Conservation (phyloP, 2,113 vertebrate species). For the Colaptes auratus region DNA sequence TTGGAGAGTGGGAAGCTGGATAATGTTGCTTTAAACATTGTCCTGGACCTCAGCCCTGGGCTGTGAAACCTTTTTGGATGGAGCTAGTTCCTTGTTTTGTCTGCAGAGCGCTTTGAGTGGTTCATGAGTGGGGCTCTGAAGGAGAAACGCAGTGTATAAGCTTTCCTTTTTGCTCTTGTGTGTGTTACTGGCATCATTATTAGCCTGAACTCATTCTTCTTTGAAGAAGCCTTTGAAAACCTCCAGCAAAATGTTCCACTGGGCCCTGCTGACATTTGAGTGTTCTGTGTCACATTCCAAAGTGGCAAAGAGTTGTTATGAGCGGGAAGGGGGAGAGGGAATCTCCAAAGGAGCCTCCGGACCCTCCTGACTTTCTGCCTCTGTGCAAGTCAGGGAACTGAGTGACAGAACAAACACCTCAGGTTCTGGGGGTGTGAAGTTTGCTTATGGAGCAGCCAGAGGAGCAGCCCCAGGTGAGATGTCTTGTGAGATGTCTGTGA, state of each 20-base stretch:
- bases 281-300: not conserved
- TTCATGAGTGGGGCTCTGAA: not conserved
- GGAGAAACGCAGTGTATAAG: not conserved
- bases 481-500: not conserved
- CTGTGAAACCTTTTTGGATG: not conserved
- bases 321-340: not conserved
- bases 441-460: not conserved
- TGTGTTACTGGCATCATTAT: not conserved
- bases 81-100: not conserved
- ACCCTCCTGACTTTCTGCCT: not conserved
- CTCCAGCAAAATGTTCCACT: not conserved
- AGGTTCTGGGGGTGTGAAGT: not conserved
- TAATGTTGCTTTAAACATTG: not conserved
- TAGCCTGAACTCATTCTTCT: not conserved
- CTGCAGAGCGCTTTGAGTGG: not conserved
- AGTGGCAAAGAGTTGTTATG: not conserved
- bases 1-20: not conserved
- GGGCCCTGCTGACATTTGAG: not conserved
- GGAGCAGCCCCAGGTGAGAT: not conserved
- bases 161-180: not conserved
- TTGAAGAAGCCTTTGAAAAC: conserved; percentile 11
- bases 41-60: not conserved
- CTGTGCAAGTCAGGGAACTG: not conserved
- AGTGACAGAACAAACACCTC: not conserved
- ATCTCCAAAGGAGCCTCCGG: not conserved